Base-by-base conservation (phyloP, 2,888 invertebrate species). In the Troides aeacus region DNA sequence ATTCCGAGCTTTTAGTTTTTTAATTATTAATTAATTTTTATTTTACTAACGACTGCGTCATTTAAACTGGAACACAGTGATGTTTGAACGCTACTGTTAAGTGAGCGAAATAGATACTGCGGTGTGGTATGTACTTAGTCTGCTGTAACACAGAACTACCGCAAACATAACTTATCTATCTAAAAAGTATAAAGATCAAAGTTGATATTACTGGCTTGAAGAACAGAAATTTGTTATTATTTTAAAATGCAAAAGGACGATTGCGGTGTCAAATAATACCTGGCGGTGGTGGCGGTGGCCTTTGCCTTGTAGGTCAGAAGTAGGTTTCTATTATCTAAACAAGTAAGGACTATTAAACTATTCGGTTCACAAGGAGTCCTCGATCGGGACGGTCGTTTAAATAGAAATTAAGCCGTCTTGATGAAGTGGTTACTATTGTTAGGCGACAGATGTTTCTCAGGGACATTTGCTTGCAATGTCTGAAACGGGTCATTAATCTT, bases 331-430 rank as follows among this genome's bases (percentile, higher is more conserved):
- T 53, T 56, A 53, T 36, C 64, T 66, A 12, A 66, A 66, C 64
- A 64, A 68, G 21, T 62, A 7, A 17, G 46, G 63, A 21, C 15
- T 46, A 36, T 63, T 68, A 36, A 59, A 63, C 46, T 63, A 76
- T 80, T 78, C 18, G 74, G 74, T 79, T 75, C 72, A 74, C 76
- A 77, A 70, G 68, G 68, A 80, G 77, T 80, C 78, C 75, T 75
- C 80, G 81, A 84, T 84, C 82, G 80, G 82, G 82, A 81, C 82
- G 78, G 71, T 78, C 81, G 79, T 81, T 88, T 81, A 83, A 80
- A 79, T 81, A 78, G 75, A 74, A 81, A 82, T 84, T 83, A 84
- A 76, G 73, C 72, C 60, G 59, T 42, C 68, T 71, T 71, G 75
- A 74, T 76, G 74, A 76, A 76, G 75, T 71, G 74, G 64, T 68